These are phyloP conservation scores for Rutilus rutilus DNA, from an alignment of 2,113 vertebrate species.

Conservation along the genomic window DNA sequence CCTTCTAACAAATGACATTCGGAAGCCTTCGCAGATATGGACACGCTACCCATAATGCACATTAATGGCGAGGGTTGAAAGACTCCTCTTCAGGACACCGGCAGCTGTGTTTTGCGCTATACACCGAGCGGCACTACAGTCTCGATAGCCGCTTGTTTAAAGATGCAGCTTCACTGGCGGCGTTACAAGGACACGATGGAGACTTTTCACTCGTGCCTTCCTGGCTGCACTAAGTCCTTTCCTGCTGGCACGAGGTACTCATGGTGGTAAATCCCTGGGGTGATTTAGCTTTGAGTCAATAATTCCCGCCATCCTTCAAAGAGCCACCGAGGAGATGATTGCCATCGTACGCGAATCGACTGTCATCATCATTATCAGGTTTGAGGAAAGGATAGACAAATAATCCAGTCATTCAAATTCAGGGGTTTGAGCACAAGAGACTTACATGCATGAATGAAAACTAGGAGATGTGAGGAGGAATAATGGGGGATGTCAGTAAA, in stretches of 20 bases:
- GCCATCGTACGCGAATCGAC: constrained; percentile 26
- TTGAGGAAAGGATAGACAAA: constrained; percentile 21
- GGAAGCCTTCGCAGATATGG: constrained; percentile 54
- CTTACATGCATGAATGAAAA: constrained; percentile 28
- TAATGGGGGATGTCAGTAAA: background rate
- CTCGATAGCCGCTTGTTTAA: constrained; percentile 52
- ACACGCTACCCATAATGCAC: constrained; percentile 57
- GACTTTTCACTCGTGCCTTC: background rate
- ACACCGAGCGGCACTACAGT: constrained; percentile 55
- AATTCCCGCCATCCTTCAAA: constrained; percentile 22
- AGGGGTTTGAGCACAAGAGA: constrained; percentile 19
- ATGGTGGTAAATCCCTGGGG: constrained; percentile 31
- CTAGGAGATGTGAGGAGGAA: constrained; percentile 25
- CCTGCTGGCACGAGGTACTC: constrained; percentile 23
- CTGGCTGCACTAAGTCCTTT: constrained; percentile 12
- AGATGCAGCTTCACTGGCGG: constrained; percentile 24
- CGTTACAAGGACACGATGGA: constrained; percentile 23
- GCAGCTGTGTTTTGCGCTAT: constrained; percentile 66
- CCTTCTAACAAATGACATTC: constrained; percentile 58
- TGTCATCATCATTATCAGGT: constrained; percentile 43
- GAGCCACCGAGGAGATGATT: background rate
- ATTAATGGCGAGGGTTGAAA: constrained; percentile 68
- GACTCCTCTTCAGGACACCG: constrained; percentile 56
- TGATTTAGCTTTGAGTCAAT: constrained; percentile 38
- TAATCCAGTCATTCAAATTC: constrained; percentile 48